A percentile compares a stretch with the other conserved stretches of the same genome.
Evolutionary conservation across 2,113 vertebrate genomes (phyloP).

Genomic region (Sisor rabdophorus): DNA sequence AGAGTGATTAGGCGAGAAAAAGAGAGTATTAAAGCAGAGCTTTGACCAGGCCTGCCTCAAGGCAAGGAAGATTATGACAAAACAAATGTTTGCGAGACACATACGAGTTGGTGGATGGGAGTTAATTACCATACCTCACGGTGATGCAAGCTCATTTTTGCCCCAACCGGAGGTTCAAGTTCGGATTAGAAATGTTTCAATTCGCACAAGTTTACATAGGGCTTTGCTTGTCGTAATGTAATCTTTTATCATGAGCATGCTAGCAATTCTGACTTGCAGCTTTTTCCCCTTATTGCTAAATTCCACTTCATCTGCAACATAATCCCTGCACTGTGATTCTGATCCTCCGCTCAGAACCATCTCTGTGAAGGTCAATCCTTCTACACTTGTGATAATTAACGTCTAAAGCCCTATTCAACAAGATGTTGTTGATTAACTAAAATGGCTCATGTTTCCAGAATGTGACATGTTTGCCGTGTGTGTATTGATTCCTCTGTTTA

Average conservation of each 20-base stretch:
- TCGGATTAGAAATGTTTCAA: neutral
- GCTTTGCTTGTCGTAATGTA: neutral
- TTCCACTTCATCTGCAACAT: conserved; percentile 3
- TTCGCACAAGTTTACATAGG: neutral
- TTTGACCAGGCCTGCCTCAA: conserved; percentile 27
- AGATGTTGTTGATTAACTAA: conserved; percentile 6
- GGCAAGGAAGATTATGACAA: conserved; percentile 37
- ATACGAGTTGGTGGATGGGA: conserved; percentile 27
- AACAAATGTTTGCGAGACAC: conserved; percentile 36
- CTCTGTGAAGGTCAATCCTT: neutral
- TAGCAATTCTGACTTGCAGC: neutral
- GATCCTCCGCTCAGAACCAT: neutral
- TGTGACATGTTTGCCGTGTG: conserved; percentile 18
- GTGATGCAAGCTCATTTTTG: conserved; percentile 6
- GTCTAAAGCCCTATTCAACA: conserved; percentile 3
- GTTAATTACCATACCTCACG: conserved; percentile 31
- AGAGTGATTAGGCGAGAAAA: conserved; percentile 41
- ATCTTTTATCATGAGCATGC: neutral
- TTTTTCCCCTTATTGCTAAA: neutral
- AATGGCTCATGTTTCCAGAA: neutral
- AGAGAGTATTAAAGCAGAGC: conserved; percentile 41
- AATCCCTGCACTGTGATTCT: neutral
- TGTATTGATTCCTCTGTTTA: conserved; percentile 24
- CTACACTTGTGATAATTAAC: neutral
- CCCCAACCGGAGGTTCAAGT: conserved; percentile 4